Conservation (phyloP, 2,888 invertebrate genomes). For the Dynastes tityus region DNA sequence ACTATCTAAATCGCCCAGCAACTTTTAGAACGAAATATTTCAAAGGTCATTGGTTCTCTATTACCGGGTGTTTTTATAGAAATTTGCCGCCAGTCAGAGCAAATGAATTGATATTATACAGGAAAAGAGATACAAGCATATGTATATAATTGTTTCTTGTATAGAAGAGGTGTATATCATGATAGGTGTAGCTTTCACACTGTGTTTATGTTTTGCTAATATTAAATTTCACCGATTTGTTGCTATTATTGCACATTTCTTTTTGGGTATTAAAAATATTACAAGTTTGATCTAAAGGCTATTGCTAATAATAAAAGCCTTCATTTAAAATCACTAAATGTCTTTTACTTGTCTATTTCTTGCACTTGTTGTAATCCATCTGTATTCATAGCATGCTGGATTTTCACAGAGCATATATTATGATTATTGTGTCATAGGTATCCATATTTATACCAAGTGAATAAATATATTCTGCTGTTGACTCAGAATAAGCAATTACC, state of each 20-base stretch:
- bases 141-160: not conserved
- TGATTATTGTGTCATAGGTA: not conserved
- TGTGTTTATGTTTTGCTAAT: no score
- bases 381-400: slow-evolving; percentile 3
- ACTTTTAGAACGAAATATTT: slow-evolving; percentile 1
- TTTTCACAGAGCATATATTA: slow-evolving; percentile 7
- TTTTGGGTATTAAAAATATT: no score
- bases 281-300: no score
- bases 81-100: not conserved
- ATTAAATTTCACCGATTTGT: no score
- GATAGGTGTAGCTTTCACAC: no score
- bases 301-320: no score
- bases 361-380: not conserved
- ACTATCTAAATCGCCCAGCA: not conserved
- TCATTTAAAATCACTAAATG: no score
- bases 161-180: no score
- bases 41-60: slow-evolving; percentile 5
- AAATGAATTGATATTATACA: not conserved
- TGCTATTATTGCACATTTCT: no score
- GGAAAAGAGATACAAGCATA: not conserved
- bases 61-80: not conserved
- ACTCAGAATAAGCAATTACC: no score
- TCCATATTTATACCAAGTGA: not conserved
- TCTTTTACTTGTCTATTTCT: no score
- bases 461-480: no score